Base-by-base conservation (phyloP, 2,888 invertebrate genomes). In the Smittia sp. region DNA sequence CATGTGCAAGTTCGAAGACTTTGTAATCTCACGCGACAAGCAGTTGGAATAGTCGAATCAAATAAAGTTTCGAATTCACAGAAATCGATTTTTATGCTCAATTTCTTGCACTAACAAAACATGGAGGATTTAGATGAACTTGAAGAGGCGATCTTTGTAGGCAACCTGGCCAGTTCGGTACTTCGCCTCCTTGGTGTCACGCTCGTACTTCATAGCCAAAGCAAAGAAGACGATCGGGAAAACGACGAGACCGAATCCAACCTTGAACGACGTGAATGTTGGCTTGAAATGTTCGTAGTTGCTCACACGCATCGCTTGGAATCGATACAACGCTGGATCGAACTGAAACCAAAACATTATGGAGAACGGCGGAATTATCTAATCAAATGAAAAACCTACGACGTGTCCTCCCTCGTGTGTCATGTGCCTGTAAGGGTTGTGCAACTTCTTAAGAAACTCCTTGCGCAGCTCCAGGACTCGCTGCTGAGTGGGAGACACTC, bases 1-100 rank as follows among this genome's bases (percentile, higher is more conserved):
- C 80, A 96, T 98, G 94, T 96, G 99, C 7, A 96, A 96, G 83
- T 97, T 98, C 83, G 97, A 98, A 77, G 96, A 97, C 80, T 88
- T 90, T 38, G 96, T 97, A 70, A 91, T 96, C 77, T 85, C 90
- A 1, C 86, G 96, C 77, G 96, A 97, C 80, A 96, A 96, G 80
- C 92, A 93, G 78, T 83, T 96, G 75, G 96, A 96, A 84, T 94
- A 94, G 76, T n/a, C 3, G 88, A 92, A 83, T 92, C 88, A 86
- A 76, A 41, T 67, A 9, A 38, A 38, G 11, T 46, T 46, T 13
- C 6, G 32, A 32, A 32, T 32, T 11, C 15, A 46, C 15, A 46
- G 11, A 11, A 46, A 46, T 2, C 46, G 2, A 13, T n/a, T 46
- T 67, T n/a, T 39, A 39, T 41, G 20, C 13, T n/a, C 38, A 11